Base-by-base conservation (phyloP, 2,113 vertebrate species). In the Bungarus multicinctus region DNA sequence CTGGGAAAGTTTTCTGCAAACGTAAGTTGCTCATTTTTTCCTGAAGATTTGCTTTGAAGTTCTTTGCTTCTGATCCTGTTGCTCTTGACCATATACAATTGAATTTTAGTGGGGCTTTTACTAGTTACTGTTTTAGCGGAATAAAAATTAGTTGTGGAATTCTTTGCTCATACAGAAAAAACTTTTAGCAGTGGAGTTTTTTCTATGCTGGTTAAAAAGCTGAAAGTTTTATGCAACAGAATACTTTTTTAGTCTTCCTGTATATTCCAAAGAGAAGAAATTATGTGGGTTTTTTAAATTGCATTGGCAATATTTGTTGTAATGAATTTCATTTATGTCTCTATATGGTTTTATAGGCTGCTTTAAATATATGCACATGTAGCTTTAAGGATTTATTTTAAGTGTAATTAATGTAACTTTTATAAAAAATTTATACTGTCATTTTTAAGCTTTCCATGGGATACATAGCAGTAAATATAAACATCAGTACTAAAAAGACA, bases 1-100 rank as follows among this genome's bases (percentile, higher is more conserved):
- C 99, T 27, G 98, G 98, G 85, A 99, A 99, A 94, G 99, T 98
- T 93, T 97, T 98, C 92, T 99, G 99, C 97, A 98, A 99, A 97
- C 99, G 99, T 99, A 96, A 98, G 98, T 98, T 93, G 50, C n/a
- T 89, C 0, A n/a, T n/a, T n/a, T 87, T 87, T 1, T 47, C 0
- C 81, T n/a, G 12, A 0, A 0, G 18, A 52, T 0, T 2, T 89
- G 43, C 11, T 92, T 55, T 8, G 0, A 1, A 23, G n/a, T 85
- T 10, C 57, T 1, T 12, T 89, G 39, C 57, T 91, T 81, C 25
- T 74, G 39, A 45, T 27, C 6, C 18, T 50, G 4, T 50, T 69
- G 27, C 16, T 50, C 0, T 1, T 91, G 54, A 10, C 90, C 23
- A 3, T 0, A 1, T 52, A 64, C 4, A 74, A 18, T 2, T 34